A percentile compares a stretch with the other conserved stretches of the same genome.
phyloP scores from a whole-genome alignment of 2,888 invertebrate genomes.

The Xylocampa areola region DNA sequence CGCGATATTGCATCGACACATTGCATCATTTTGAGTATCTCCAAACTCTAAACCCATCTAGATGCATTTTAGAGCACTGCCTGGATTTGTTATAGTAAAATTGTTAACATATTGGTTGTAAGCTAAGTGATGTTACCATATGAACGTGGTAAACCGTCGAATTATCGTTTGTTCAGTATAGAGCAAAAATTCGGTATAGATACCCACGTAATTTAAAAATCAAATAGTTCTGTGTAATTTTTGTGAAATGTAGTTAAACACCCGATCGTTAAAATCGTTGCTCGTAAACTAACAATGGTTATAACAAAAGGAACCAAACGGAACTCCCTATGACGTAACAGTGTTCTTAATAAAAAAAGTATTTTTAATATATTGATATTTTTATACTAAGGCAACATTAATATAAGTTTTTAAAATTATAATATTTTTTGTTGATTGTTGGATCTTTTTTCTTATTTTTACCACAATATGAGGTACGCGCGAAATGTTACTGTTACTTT shows the following conservation, averaged over 20 bases:
- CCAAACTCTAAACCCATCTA: neutral
- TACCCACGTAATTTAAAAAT: neutral
- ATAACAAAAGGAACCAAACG: slow-evolving; percentile 23
- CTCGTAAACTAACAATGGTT: neutral
- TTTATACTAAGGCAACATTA: slow-evolving; percentile 49
- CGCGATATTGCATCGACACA: no score
- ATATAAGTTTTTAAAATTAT: slow-evolving; percentile 28
- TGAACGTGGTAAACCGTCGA: neutral
- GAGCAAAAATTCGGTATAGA: neutral
- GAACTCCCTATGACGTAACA: slow-evolving; percentile 36
- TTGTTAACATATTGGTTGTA: neutral
- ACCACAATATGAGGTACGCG: neutral
- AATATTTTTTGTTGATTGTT: slow-evolving; percentile 44
- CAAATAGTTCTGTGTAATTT: neutral
- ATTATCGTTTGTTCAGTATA: slow-evolving; percentile 3
- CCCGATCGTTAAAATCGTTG: no score
- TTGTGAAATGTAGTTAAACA: no score
- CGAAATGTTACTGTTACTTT: slow-evolving; percentile 7
- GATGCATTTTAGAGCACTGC: slow-evolving; percentile 6
- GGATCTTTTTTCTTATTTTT: slow-evolving; percentile 29
- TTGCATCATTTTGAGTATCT: neutral
- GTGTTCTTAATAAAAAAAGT: slow-evolving; percentile 28
- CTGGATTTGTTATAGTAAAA: slow-evolving; percentile 11
- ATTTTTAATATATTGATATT: slow-evolving; percentile 58
- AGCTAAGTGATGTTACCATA: neutral